These are phyloP conservation scores for Myripristis jacobus DNA, from an alignment of 2,797 vertebrate genomes.

Conservation along the genomic window DNA sequence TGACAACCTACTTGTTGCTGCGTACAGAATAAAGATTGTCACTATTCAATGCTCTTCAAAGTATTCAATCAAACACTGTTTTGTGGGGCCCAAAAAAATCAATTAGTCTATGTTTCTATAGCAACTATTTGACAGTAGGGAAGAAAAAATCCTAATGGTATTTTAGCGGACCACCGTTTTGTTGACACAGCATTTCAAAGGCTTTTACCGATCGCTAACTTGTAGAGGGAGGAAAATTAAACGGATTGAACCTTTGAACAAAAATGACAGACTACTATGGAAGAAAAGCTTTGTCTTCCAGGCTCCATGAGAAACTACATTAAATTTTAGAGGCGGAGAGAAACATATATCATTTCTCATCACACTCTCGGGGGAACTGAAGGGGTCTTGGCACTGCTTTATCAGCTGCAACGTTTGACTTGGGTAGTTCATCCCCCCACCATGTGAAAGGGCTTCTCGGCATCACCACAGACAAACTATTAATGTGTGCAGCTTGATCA, in stretches of 20 bases:
- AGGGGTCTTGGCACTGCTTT: slow-evolving; percentile 27
- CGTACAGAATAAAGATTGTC: slow-evolving; percentile 14
- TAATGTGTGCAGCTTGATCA: slow-evolving; percentile 17
- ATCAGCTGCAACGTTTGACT: slow-evolving; percentile 20
- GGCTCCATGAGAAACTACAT: slow-evolving; percentile 46
- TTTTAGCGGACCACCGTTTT: slow-evolving; percentile 32
- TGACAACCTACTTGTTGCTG: slow-evolving; percentile 11
- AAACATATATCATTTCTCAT: slow-evolving; percentile 44
- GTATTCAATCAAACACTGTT: slow-evolving; percentile 34
- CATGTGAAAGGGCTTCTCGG: slow-evolving; percentile 12
- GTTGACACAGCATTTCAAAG: slow-evolving; percentile 60
- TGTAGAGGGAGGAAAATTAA: slow-evolving; percentile 53
- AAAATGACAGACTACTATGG: slow-evolving; percentile 35
- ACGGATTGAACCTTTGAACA: slow-evolving; percentile 61
- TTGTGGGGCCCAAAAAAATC: slow-evolving; percentile 39
- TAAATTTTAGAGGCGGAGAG: slow-evolving; percentile 34
- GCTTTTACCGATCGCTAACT: slow-evolving; percentile 52
- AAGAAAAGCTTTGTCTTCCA: slow-evolving; percentile 42
- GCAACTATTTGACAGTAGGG: slow-evolving; percentile 50
- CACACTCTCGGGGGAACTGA: slow-evolving; percentile 13
- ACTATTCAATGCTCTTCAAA: neutral
- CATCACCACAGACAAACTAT: neutral
- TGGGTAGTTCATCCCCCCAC: slow-evolving; percentile 10
- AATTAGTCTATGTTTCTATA: slow-evolving; percentile 60
- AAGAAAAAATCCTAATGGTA: slow-evolving; percentile 26